Conservation (phyloP, 2,797 vertebrate species). For the Neoniphon sammara region DNA sequence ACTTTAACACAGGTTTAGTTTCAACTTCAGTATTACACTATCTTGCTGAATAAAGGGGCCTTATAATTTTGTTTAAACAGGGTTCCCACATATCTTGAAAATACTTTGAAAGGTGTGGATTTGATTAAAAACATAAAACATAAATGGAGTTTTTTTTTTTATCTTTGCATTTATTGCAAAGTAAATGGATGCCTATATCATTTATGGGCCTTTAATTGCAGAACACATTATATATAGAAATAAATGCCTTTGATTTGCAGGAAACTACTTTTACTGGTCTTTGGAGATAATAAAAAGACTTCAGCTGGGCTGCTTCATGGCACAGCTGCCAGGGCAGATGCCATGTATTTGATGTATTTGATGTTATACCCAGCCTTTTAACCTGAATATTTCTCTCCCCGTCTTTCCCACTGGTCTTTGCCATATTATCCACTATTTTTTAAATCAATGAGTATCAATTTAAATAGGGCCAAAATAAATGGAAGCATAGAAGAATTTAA, state of each 20-base stretch:
- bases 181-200: neutral
- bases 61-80: no score
- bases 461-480: no score
- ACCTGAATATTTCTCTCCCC: neutral
- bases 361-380: neutral
- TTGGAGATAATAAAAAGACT: neutral
- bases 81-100: no score
- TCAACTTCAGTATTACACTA: neutral
- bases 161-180: neutral
- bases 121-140: neutral
- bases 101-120: constrained; percentile 2
- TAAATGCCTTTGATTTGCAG: neutral
- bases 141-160: neutral
- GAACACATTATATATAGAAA: neutral
- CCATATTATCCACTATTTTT: neutral
- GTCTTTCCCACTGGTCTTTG: neutral
- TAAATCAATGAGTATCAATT: neutral
- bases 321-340: neutral
- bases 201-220: neutral
- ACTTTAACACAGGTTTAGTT: neutral
- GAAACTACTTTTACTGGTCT: neutral
- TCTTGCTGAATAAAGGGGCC: neutral
- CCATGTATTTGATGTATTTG: neutral
- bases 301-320: neutral
- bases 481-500: neutral